A percentile compares a stretch with the other conserved stretches of the same genome.
Conservation (phyloP, 2,113 vertebrate genomes). For the Nothocercus nigrocapillus region DNA sequence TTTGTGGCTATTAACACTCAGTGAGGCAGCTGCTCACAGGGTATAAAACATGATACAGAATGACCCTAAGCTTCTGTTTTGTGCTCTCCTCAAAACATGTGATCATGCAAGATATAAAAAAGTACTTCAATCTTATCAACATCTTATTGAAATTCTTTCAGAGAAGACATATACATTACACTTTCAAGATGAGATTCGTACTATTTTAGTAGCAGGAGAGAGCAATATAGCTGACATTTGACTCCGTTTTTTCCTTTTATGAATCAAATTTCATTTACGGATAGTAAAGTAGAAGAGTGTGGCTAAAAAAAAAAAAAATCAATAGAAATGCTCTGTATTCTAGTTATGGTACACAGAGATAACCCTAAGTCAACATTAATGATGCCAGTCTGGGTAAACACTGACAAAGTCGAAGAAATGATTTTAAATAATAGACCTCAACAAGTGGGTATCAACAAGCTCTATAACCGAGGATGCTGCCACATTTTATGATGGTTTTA, state of each 20-base stretch:
- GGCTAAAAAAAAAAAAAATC: constrained; percentile 51
- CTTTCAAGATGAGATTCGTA: constrained; percentile 70
- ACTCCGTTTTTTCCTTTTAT: constrained; percentile 72
- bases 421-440: constrained; percentile 78
- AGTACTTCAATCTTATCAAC: constrained; percentile 66
- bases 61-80: constrained; percentile 10
- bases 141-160: constrained; percentile 80
- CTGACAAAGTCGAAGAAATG: constrained; percentile 53
- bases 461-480: constrained; percentile 69
- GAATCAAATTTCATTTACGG: constrained; percentile 79
- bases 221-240: constrained; percentile 75
- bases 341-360: constrained; percentile 64
- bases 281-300: constrained; percentile 64
- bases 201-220: constrained; percentile 68
- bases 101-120: constrained; percentile 58
- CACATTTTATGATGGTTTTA: constrained; percentile 64
- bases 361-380: constrained; percentile 70
- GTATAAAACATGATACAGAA: background rate
- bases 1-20: background rate
- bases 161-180: constrained; percentile 60
- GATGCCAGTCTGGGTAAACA: constrained; percentile 57
- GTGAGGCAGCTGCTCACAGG: background rate
- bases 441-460: constrained; percentile 41
- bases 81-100: constrained; percentile 26
- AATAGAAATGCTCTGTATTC: constrained; percentile 71